Percentiles rank a stretch among this genome's conserved stretches.
Evolutionary conservation across 2,797 vertebrate species (phyloP).

Genomic region (Propithecus deckenii): DNA sequence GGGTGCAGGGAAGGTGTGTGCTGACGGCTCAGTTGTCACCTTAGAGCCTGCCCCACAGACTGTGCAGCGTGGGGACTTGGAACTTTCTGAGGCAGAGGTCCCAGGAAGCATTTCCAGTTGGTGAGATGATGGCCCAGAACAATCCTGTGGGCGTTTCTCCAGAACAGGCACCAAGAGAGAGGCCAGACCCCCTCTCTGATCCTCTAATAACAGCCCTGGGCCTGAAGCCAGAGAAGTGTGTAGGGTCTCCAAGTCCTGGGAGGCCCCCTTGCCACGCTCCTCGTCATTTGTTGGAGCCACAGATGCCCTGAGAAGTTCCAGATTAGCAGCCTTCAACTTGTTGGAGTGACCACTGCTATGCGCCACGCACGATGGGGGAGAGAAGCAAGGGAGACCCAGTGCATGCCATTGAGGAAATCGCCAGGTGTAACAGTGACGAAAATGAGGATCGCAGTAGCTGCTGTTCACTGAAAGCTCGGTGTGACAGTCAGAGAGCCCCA

Average conservation of each 20-base stretch:
- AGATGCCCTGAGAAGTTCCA: neutral
- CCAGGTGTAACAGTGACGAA: neutral
- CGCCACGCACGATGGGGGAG: neutral
- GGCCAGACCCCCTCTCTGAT: neutral
- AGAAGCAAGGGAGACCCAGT: neutral
- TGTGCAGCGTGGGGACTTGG: neutral
- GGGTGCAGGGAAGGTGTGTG: accelerated
- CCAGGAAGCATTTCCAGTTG: neutral
- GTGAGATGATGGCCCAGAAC: neutral
- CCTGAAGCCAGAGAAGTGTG: neutral
- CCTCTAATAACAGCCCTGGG: neutral
- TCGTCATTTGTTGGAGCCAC: neutral
- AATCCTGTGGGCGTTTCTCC: neutral
- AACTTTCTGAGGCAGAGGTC: neutral
- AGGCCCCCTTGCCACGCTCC: no score
- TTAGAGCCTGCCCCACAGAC: neutral
- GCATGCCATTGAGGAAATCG: neutral
- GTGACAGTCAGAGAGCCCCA: neutral
- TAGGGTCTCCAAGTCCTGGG: neutral
- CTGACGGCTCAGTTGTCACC: neutral
- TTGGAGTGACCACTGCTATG: neutral
- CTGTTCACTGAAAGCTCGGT: neutral
- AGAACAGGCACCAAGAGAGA: neutral
- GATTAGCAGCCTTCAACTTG: neutral
- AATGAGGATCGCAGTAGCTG: neutral